Base-by-base conservation (phyloP, 2,888 invertebrate species). In the Cylloceria caligata region DNA sequence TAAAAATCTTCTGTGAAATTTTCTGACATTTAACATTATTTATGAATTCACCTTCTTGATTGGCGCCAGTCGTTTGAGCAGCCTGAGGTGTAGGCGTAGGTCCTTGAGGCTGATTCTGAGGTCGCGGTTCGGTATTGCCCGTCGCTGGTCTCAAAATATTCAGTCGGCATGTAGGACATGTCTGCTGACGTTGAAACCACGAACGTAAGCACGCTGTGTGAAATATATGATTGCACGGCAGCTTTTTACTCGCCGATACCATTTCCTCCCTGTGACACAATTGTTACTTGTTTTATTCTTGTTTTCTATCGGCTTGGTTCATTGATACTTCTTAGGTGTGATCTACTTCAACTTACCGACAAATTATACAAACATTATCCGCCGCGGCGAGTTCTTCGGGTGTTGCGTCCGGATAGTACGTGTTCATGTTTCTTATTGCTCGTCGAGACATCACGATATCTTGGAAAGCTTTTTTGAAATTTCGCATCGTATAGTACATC, bases 181-280 rank as follows among this genome's bases (percentile, higher is more conserved):
- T 99, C 94, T 99, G 99, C 93, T 99, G 99, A 7, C 99, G 95
- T 94, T 99, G 99, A 94, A 99, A 99, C 99, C 99, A 99, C 47
- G 99, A 98, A 65, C 99, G 96, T 74, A 99, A 94, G 93, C 99
- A 99, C 73, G 97, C 97, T 60, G 99, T 97, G 93, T 99, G 99
- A 94, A 99, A 99, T 90, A 99, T 99, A 93, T 99, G 99, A 93
- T 98, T 98, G 94, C 99, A 99, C 0, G 99, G 99, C 85, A 99
- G 93, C 92, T 99, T 99, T 93, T 99, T 99, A 49, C 99, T 97
- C 68, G 95, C 96, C 84, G 94, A 93, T 3, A 94, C 92, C 95
- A 95, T 95, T 88, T 95, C 95, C 88, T 95, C 95, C 90, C 96
- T 95, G 88, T 13, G 87, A 86, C 74, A 77, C 55, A 64, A 39